Evolutionary conservation across 2,113 vertebrate species (phyloP).

Genomic region (Barbus barbus): DNA sequence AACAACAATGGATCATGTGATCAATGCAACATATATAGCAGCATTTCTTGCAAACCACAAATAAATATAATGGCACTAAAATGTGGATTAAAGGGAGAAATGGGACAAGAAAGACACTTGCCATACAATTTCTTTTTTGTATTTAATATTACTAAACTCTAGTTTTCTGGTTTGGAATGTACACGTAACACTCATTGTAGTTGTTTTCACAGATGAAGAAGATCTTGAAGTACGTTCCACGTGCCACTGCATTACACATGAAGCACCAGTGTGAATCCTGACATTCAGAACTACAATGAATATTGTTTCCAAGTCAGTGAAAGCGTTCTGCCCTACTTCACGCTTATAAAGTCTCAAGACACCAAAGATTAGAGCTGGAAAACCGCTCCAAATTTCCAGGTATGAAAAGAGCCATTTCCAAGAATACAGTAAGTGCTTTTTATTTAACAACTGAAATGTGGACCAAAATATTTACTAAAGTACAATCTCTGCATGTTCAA

Average conservation of each 20-base stretch:
- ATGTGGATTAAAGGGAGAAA: slow-evolving; percentile 39
- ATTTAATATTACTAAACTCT: background rate
- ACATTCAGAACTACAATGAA: slow-evolving; percentile 13
- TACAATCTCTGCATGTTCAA: slow-evolving; percentile 12
- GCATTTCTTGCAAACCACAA: slow-evolving; percentile 74
- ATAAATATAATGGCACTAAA: slow-evolving; percentile 60
- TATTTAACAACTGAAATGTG: slow-evolving; percentile 7
- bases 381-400: background rate
- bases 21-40: slow-evolving; percentile 76
- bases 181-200: background rate
- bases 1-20: slow-evolving; percentile 28
- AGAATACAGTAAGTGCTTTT: slow-evolving; percentile 29
- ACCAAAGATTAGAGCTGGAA: background rate
- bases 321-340: background rate
- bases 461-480: slow-evolving; percentile 14
- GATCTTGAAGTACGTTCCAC: background rate
- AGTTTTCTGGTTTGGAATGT: slow-evolving; percentile 2
- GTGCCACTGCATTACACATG: slow-evolving; percentile 8
- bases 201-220: slow-evolving; percentile 20
- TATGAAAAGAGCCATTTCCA: background rate
- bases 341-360: background rate
- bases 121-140: background rate
- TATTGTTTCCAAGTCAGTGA: slow-evolving; percentile 7
- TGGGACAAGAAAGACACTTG: slow-evolving; percentile 23
- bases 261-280: slow-evolving; percentile 18